Conservation (phyloP, 2,888 invertebrate genomes). For the Hyposoter dolosus region DNA sequence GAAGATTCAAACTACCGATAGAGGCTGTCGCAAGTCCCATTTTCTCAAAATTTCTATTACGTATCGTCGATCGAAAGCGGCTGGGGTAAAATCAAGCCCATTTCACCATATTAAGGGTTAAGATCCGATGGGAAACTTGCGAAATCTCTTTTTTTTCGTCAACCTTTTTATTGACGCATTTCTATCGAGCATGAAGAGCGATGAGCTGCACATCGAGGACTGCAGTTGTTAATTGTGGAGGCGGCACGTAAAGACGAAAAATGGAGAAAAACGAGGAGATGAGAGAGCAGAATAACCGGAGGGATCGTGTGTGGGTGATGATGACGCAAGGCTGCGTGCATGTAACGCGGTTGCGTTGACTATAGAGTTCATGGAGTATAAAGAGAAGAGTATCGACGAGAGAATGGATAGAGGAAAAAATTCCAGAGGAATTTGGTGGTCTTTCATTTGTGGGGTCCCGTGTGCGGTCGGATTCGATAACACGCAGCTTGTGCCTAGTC, state of each 20-base stretch:
- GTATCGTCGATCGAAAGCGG: no score
- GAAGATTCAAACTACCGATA: no score
- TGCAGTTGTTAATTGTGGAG: constrained; percentile 52
- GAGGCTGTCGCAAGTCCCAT: no score
- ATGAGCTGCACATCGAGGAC: constrained; percentile 4
- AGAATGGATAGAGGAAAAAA: constrained; percentile 30
- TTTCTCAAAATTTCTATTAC: no score
- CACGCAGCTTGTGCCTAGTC: constrained; percentile 65
- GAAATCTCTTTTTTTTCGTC: neutral
- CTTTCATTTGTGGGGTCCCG: constrained; percentile 65
- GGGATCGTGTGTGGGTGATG: constrained; percentile 31
- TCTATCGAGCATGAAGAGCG: constrained; percentile 8
- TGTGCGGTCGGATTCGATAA: constrained; percentile 68
- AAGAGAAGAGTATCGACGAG: neutral
- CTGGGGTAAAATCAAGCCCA: no score
- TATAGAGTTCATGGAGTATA: neutral
- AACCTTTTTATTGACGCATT: neutral
- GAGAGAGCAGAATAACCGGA: neutral
- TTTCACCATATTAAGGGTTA: no score
- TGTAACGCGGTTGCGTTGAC: neutral
- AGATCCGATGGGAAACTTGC: no score
- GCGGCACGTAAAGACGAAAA: neutral
- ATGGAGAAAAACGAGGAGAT: neutral
- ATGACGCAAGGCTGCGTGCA: constrained; percentile 32
- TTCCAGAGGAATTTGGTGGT: constrained; percentile 50